These are phyloP conservation scores for Ameiurus melas DNA, from an alignment of 2,113 vertebrate species.

Conservation along the genomic window DNA sequence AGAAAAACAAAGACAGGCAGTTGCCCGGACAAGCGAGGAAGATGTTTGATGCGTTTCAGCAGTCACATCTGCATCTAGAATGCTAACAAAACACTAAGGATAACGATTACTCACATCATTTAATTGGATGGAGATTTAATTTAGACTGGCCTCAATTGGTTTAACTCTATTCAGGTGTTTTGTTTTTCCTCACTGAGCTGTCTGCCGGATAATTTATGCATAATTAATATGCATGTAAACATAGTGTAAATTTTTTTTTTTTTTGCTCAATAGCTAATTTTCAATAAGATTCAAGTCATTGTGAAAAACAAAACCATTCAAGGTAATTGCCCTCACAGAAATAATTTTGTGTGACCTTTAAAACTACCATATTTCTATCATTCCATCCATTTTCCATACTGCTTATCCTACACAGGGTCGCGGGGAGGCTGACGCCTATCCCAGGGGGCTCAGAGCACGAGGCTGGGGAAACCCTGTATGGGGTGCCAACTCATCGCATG, in stretches of 20 bases:
- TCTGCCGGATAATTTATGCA: background rate
- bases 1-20: constrained; percentile 48
- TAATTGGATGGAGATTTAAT: background rate
- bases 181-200: background rate
- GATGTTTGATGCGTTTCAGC: constrained; percentile 68
- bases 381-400: too few species aligned
- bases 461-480: too few species aligned
- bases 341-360: background rate
- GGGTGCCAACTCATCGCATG: too few species aligned
- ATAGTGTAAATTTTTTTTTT: background rate
- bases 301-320: too few species aligned
- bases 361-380: background rate
- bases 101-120: background rate
- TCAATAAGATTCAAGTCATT: background rate
- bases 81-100: constrained; percentile 2
- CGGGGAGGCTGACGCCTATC: too few species aligned
- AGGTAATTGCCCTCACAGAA: background rate
- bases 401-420: too few species aligned
- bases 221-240: background rate
- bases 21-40: constrained; percentile 61
- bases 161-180: background rate
- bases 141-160: background rate
- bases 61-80: constrained; percentile 14
- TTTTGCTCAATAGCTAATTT: background rate
- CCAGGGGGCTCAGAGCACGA: too few species aligned